Evolutionary conservation across 2,888 invertebrate genomes (phyloP), one percentile per base, ranked within the genome.

Genomic region (Morinoia aosen): DNA sequence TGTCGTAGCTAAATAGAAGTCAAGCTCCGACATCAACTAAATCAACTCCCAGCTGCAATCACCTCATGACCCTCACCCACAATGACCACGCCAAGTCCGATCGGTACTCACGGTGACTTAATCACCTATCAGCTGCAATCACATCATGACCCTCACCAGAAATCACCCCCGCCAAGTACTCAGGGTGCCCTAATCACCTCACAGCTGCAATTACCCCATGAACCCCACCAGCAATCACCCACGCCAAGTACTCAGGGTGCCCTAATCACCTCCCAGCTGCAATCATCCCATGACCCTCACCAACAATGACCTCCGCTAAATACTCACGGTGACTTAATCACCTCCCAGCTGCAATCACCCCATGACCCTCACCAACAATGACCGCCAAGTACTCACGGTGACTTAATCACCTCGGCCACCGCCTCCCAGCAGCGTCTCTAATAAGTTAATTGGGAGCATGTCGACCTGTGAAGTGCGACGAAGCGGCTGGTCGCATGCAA

Each of bases 401-500:
- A 19, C 5, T 10, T 61, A 61, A 2, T 61, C 61, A 61, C 61
- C 19, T 61, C 19, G 8, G 61, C 12, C 61, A 12, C 12, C 76
- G 33, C 8, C 25, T 76, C 76, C 8, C 25, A 76, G 76, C 8
- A 10, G 76, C 76, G 76, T 33, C 10, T 76, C 76, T 76, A 76
- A 76, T 76, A 76, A 76, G 76, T 76, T 76, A 76, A 76, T 76
- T 76, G 76, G 2, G 76, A 2, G 76, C 25, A 76, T 76, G 25
- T 76, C 76, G 76, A 76, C 76, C 76, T 33, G 25, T 33, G 76
- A 76, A 33, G 76, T 11, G 90, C 40, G 19, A 90, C 3, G 90
- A 90, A 90, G 40, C 90, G 90, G 12, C 40, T 90, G 14, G 40
- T 90, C n/a, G 93, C 57, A 57, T 93, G 93, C 93, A 57, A 57